Base-by-base conservation (phyloP, 2,888 invertebrate genomes). In the Acronicta alni region DNA sequence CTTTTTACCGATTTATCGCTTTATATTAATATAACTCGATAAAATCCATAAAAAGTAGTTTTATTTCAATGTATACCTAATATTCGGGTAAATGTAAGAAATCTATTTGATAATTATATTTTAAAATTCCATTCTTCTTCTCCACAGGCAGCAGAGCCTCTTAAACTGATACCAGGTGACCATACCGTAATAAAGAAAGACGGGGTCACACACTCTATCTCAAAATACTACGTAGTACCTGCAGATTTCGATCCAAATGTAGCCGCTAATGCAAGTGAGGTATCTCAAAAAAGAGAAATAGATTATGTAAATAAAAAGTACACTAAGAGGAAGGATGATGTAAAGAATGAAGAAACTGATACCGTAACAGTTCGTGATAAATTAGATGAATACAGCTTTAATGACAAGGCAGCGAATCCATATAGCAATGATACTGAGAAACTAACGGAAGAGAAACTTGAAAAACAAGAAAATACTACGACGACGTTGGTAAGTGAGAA, bases 211-310 rank as follows among this genome's bases (percentile, higher is more conserved):
- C 68, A 68, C 35, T 52, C 52, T 2, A 60, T 68, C 18, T 60
- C 68, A 4, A 65, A 52, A 37, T 68, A 65, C 42, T 68, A 70
- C 16, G 39, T 65, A 16, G 68, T 68, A 4, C 68, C 68, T 15
- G 51, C 65, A 9, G 48, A 65, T 45, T 65, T 42, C 7, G 10
- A 52, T 6, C 1, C 8, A 10, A 41, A 43, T 12, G 38, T 39
- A 17, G 16, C 5, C 4, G 44, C 6, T n/a, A 39, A 45, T 23
- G 20, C 10, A 6, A 35, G 18, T 16, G 20, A 8, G 9, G 7
- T 3, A 35, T 8, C 37, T 14, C 6, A n/a, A n/a, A 30, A 30
- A 30, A 14, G n/a, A 43, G 0, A 10, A 18, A 3, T 3, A n/a
- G 15, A n/a, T 15, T 18, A 5, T 35, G 30, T 16, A 26, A 14